Base-by-base conservation (phyloP, 2,113 vertebrate species). In the Mohoua ochrocephala region DNA sequence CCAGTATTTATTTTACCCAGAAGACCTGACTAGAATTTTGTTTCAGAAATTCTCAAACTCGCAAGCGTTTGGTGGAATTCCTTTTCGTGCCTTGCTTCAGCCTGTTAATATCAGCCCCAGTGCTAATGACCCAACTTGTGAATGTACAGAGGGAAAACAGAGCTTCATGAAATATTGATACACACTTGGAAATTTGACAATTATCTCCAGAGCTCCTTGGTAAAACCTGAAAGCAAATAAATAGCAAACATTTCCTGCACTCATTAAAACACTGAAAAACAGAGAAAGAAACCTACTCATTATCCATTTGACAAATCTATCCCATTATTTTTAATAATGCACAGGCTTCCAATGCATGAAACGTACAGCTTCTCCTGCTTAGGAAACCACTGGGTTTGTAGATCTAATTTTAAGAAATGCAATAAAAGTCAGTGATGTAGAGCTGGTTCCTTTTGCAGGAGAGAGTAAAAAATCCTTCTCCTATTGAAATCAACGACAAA, bases 111-210 rank as follows among this genome's bases (percentile, higher is more conserved):
- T 74, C 42, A 69, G 59, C 33, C 50, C 52, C 75, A 37, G 76
- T 37, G 69, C 86, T 95, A 91, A 95, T 41, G 94, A 93, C 64
- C 76, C 33, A 87, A 82, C 84, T 94, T 49, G 17, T 49, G 75
- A 71, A 69, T 0, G 6, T 44, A 39, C 19, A 19, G 63, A 84
- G 75, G 50, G 60, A 94, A 95, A 94, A 77, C 54, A 87, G 75
- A 71, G 15, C 93, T 87, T 95, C 95, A 96, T 96, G 93, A 97
- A 96, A 95, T 94, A 94, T 81, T 97, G 96, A 96, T 93, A 91
- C 65, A 41, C 56, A 16, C 74, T 95, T 57, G 82, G 92, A 96
- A 95, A 92, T 80, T 74, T 85, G 78, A 95, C 90, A 93, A 97
- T 96, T 97, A 96, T 84, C 94, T 95, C 91, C 93, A 82, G 75